Evolutionary conservation across 2,797 vertebrate species (phyloP).

Genomic region (Anomalospiza imberbis): DNA sequence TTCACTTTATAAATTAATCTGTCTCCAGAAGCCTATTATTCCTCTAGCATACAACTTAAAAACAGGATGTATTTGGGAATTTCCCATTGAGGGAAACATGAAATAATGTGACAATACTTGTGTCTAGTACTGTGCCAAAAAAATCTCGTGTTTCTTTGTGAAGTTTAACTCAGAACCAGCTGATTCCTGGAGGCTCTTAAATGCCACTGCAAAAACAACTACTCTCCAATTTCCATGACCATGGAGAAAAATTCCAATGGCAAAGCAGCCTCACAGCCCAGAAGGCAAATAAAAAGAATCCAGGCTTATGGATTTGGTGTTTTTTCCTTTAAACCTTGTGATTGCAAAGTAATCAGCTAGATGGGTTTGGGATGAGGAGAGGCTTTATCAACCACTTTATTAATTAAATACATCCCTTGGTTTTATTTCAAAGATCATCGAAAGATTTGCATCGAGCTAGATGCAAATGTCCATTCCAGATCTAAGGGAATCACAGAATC

Average conservation of each 20-base stretch:
- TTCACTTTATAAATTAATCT: conserved; percentile 42
- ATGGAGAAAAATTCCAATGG: neutral
- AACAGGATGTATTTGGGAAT: conserved; percentile 57
- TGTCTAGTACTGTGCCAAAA: conserved; percentile 2
- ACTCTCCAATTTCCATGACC: neutral
- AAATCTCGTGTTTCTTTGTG: neutral
- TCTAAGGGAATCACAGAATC: neutral
- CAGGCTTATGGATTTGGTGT: neutral
- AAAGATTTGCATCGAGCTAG: neutral
- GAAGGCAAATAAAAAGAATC: neutral
- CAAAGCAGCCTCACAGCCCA: neutral
- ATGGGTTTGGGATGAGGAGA: accelerated
- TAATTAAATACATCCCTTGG: neutral
- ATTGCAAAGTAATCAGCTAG: neutral
- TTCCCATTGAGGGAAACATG: conserved; percentile 39
- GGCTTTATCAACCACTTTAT: neutral
- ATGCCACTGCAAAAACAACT: neutral
- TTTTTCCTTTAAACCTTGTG: neutral
- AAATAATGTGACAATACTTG: conserved; percentile 29
- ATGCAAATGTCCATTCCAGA: neutral
- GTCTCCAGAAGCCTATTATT: conserved; percentile 45
- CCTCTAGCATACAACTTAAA: conserved; percentile 28
- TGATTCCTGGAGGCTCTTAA: conserved; percentile 13
- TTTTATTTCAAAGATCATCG: neutral
- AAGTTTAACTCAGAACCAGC: conserved; percentile 1